Percentiles rank a stretch among this genome's conserved stretches.
Evolutionary conservation across 2,888 invertebrate genomes (phyloP).

Genomic region (Bombyx huttoni): DNA sequence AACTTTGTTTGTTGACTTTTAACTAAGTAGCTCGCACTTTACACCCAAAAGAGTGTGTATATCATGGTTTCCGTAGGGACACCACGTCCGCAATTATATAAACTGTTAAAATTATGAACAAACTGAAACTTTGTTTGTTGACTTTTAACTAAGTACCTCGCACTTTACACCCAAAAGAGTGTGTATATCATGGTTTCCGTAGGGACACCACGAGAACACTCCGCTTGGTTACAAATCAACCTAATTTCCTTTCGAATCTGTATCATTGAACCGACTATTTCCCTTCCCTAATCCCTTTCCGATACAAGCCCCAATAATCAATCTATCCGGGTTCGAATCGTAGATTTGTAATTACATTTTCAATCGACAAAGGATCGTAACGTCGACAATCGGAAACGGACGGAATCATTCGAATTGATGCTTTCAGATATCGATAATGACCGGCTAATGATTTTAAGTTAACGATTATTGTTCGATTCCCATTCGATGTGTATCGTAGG

Average conservation of each 20-base stretch:
- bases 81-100: too few species aligned
- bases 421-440: not conserved
- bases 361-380: conserved; percentile 9
- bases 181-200: not conserved
- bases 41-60: not conserved
- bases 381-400: too few species aligned
- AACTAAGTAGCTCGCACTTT: too few species aligned
- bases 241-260: not conserved
- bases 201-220: not conserved
- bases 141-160: too few species aligned
- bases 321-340: conserved; percentile 10
- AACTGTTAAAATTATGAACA: too few species aligned
- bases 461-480: not conserved
- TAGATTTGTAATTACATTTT: conserved; percentile 18
- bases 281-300: conserved; percentile 2
- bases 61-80: not conserved
- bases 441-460: not conserved
- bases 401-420: too few species aligned
- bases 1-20: too few species aligned
- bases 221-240: not conserved
- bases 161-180: not conserved
- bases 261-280: not conserved
- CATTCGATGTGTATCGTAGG: not conserved
- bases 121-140: too few species aligned
- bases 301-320: conserved; percentile 8